A percentile compares a stretch with the other conserved stretches of the same genome.
Evolutionary conservation across 2,888 invertebrate genomes (phyloP).

Genomic region (Eupithecia vulgata): DNA sequence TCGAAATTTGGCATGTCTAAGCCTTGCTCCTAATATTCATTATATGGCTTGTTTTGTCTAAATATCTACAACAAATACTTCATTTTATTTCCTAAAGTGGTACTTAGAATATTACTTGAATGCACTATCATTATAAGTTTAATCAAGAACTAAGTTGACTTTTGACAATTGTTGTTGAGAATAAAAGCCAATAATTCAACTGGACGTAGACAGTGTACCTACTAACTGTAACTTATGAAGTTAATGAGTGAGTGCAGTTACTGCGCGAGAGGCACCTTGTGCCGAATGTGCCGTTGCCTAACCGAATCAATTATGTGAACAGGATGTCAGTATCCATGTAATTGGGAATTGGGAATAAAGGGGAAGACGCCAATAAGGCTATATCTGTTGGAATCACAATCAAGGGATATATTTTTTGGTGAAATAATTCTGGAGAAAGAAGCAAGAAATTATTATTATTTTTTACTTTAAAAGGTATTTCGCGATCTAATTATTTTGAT

Average conservation of each 20-base stretch:
- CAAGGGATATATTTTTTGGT: conserved; percentile 16
- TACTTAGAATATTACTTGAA: no score
- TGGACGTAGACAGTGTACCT: not conserved
- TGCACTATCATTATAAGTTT: no score
- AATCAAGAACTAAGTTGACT: no score
- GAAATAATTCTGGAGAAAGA: not conserved
- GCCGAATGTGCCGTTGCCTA: conserved; percentile 24
- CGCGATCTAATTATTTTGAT: no score
- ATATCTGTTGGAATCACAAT: conserved; percentile 18
- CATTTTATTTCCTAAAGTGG: no score
- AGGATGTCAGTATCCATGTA: conserved; percentile 38
- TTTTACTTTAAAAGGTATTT: not conserved
- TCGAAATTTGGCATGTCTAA: no score
- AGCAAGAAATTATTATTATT: not conserved
- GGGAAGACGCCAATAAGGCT: conserved; percentile 14
- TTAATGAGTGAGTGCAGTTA: not conserved
- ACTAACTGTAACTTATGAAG: not conserved
- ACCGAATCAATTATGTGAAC: conserved; percentile 38
- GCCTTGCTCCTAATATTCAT: no score
- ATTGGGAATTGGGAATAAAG: conserved; percentile 31
- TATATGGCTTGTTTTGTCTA: no score
- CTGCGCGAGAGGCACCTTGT: not conserved
- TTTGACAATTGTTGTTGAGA: no score
- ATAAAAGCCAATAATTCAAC: not conserved
- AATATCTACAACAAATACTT: no score